A percentile compares a stretch with the other conserved stretches of the same genome.
Conservation (phyloP, 2,888 invertebrate genomes). For the Patella caerulea region DNA sequence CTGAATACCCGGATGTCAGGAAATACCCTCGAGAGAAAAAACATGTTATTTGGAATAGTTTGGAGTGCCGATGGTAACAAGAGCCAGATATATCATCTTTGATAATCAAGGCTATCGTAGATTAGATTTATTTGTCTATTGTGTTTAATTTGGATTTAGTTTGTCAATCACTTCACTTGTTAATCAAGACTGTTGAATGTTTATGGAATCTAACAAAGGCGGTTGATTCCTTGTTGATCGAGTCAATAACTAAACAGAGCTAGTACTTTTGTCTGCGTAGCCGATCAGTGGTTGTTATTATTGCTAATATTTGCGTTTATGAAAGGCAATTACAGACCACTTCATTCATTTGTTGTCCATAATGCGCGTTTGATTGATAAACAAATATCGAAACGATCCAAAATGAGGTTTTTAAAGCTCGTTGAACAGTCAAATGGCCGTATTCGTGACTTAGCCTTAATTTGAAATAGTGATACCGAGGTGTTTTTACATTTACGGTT, state of each 20-base stretch:
- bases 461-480: background rate
- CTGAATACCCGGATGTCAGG: background rate
- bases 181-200: slow-evolving; percentile 4
- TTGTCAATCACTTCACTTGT: background rate
- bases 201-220: background rate
- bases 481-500: background rate
- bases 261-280: slow-evolving; percentile 2
- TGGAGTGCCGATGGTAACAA: background rate
- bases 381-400: background rate
- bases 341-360: slow-evolving; percentile 1
- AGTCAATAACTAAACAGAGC: background rate
- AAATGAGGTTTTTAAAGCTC: slow-evolving; percentile 7
- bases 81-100: too few relatives aligned
- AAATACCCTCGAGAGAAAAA: background rate
- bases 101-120: too few relatives aligned
- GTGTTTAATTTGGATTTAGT: background rate
- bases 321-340: background rate
- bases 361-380: slow-evolving; percentile 1
- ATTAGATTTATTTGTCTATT: too few relatives aligned
- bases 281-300: slow-evolving; percentile 10
- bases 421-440: background rate
- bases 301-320: slow-evolving; percentile 12
- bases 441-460: slow-evolving; percentile 8
- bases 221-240: slow-evolving; percentile 1
- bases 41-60: background rate